These are phyloP conservation scores for Helobdella robusta DNA, from an alignment of 2,888 invertebrate genomes.

Conservation along the genomic window DNA sequence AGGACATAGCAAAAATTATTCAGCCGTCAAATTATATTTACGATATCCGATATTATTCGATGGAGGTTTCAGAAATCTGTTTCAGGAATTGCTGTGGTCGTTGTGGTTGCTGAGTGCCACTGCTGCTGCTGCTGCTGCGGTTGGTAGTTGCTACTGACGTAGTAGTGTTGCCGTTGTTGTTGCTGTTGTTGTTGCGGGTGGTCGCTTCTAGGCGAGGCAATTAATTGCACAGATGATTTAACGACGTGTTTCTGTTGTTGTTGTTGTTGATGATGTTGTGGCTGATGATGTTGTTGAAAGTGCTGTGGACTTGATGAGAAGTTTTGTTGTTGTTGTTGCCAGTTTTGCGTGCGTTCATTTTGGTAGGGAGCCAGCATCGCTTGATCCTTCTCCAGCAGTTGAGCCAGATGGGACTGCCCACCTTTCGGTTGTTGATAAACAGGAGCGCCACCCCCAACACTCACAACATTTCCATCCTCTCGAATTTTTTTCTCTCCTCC, in stretches of 20 bases:
- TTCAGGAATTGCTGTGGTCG: too few species aligned
- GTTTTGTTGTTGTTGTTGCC: conserved; percentile 13
- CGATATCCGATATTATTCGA: too few species aligned
- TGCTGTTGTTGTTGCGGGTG: too few species aligned
- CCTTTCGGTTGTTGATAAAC: background rate
- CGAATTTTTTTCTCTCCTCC: conserved; percentile 5
- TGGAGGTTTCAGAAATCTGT: too few species aligned
- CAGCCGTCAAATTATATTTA: too few species aligned
- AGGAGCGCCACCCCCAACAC: background rate
- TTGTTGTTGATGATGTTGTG: background rate
- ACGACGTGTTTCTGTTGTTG: background rate
- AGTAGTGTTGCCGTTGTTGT: too few species aligned
- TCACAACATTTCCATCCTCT: background rate
- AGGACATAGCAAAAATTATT: too few species aligned
- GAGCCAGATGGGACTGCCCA: conserved; percentile 8
- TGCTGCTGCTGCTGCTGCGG: too few species aligned
- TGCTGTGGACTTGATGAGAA: background rate
- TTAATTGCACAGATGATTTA: background rate
- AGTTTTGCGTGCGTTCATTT: background rate
- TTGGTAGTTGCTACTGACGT: too few species aligned
- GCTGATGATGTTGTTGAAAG: conserved; percentile 7
- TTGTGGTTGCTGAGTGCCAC: too few species aligned
- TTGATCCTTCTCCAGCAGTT: conserved; percentile 22
- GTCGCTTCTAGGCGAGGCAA: too few species aligned
- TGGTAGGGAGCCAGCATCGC: conserved; percentile 19